Conservation (phyloP, 2,113 vertebrate genomes). For the Madoqua kirkii region DNA sequence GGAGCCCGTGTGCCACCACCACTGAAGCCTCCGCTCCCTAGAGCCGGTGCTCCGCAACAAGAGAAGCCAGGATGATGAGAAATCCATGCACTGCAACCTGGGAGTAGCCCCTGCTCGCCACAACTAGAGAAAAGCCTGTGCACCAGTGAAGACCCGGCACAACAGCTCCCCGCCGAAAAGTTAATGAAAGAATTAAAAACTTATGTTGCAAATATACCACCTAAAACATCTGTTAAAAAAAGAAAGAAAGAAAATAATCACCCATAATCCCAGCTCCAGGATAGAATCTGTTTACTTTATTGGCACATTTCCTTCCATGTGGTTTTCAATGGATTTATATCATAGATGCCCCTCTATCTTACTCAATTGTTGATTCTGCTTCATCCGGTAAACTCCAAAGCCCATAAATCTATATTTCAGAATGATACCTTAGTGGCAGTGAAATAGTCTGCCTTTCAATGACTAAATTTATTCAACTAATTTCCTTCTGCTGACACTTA, state of each 20-base stretch:
- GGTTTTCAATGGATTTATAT: neutral
- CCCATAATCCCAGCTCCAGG: neutral
- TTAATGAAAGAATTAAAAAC: neutral
- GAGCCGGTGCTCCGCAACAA: neutral
- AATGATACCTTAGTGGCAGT: neutral
- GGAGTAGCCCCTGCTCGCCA: neutral
- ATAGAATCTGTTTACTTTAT: accelerated
- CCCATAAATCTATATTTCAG: neutral
- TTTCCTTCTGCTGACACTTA: neutral
- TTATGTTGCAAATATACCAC: neutral
- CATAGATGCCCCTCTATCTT: neutral
- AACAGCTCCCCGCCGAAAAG: neutral
- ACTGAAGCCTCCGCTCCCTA: neutral
- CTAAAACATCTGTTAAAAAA: neutral
- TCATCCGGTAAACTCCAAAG: neutral
- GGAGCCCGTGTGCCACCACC: neutral
- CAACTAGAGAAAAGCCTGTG: neutral
- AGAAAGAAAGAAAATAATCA: neutral
- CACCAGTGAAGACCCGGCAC: neutral
- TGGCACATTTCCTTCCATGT: accelerated
- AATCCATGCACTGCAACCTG: neutral
- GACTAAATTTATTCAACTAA: neutral
- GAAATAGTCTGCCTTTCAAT: neutral
- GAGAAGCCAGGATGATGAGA: neutral
- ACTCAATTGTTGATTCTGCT: neutral